Conservation (phyloP, 2,888 invertebrate genomes). For the Dryococelus australis region DNA sequence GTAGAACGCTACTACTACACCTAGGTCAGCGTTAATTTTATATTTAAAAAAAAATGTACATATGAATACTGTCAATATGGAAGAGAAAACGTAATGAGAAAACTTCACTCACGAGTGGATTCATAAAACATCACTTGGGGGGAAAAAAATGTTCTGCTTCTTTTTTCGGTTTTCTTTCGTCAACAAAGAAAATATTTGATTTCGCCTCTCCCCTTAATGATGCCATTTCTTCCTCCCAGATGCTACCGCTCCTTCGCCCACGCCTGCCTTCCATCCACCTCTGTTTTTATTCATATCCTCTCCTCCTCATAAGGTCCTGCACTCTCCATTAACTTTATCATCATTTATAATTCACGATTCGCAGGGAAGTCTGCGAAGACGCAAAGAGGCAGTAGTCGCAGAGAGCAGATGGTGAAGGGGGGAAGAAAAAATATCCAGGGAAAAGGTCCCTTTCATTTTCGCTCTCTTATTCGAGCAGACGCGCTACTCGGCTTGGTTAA, state of each 20-base stretch:
- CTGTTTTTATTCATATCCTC: constrained; percentile 27
- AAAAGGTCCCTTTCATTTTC: constrained; percentile 11
- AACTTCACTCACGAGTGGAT: constrained; percentile 1
- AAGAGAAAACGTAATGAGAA: neutral
- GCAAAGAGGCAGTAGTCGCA: neutral
- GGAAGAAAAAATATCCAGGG: neutral
- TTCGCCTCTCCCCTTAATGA: constrained; percentile 30
- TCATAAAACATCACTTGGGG: neutral
- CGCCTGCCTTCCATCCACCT: constrained; percentile 22
- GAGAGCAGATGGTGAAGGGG: neutral
- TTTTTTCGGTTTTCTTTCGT: constrained; percentile 23
- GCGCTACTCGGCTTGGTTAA: neutral
- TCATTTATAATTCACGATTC: constrained; percentile 42
- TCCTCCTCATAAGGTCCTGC: constrained; percentile 34
- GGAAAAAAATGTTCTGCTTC: neutral
- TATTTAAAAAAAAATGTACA: too few relatives aligned
- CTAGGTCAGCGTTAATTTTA: too few relatives aligned
- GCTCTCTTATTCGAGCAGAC: constrained; percentile 7
- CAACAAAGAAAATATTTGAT: neutral
- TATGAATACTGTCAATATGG: neutral
- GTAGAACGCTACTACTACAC: too few relatives aligned
- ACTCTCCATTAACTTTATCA: constrained; percentile 44
- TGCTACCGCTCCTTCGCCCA: constrained; percentile 30
- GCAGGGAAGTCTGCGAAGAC: neutral
- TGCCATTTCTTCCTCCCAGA: constrained; percentile 28